phyloP scores from a whole-genome alignment of 2,113 vertebrate genomes.

The Semicossyphus pulcher region DNA sequence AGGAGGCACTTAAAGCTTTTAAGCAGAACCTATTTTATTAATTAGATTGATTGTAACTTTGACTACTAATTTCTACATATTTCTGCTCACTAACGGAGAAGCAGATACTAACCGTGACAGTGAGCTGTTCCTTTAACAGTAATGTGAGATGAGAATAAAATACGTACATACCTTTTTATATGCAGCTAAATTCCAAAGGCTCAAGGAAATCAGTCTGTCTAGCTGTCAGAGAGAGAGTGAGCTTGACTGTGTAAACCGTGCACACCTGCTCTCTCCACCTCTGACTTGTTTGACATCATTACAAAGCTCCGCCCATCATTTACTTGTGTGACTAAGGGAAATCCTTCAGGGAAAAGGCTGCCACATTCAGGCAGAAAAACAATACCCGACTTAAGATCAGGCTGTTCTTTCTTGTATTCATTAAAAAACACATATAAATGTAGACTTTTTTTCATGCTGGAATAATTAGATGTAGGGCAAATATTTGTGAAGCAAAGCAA shows the following conservation, averaged over 20 bases:
- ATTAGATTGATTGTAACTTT: not conserved
- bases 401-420: not conserved
- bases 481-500: not conserved
- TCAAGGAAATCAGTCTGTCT: not conserved
- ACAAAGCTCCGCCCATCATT: conserved; percentile 63
- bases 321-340: conserved; percentile 21
- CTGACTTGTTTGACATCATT: conserved; percentile 34
- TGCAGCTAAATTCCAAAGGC: not conserved
- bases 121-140: not conserved
- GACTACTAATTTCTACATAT: not conserved
- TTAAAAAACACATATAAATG: not conserved
- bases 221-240: conserved; percentile 16
- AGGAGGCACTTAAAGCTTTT: not conserved
- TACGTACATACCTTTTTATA: conserved; percentile 59
- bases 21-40: not conserved
- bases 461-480: too few relatives aligned
- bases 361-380: conserved; percentile 18
- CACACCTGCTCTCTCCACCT: conserved; percentile 45
- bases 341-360: not conserved
- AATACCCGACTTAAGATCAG: not conserved
- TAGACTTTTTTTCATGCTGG: too few relatives aligned
- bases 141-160: not conserved
- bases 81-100: not conserved
- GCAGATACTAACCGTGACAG: not conserved
- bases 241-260: conserved; percentile 26